phyloP scores from a whole-genome alignment of 2,888 invertebrate species.

The Sycophila texana region DNA sequence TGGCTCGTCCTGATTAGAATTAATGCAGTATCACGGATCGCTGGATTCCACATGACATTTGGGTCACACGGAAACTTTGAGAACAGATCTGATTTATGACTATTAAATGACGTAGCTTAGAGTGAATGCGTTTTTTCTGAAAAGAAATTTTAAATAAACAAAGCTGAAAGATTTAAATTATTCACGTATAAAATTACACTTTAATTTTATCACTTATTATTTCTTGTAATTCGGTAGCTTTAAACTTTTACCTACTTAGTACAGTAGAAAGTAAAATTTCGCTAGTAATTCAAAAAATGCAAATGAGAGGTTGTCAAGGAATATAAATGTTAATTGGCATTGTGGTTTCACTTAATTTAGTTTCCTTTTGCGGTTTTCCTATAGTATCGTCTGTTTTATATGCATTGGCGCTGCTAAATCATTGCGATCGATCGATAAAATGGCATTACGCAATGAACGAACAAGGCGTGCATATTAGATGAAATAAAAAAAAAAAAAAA shows the following conservation, averaged over 20 bases:
- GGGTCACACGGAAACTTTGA: not conserved
- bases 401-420: constrained; percentile 26
- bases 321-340: not conserved
- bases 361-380: not conserved
- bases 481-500: not conserved
- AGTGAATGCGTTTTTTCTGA: not conserved
- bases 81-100: not conserved
- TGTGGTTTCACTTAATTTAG: not conserved
- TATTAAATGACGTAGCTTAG: not conserved
- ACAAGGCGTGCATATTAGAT: not conserved
- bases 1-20: constrained; percentile 25
- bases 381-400: not conserved
- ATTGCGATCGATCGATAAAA: constrained; percentile 30
- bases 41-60: not conserved
- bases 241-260: too few species aligned
- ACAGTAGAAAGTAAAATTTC: too few species aligned
- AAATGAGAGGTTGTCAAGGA: not conserved
- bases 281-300: not conserved
- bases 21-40: constrained; percentile 24
- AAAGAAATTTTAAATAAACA: not conserved
- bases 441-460: constrained; percentile 14
- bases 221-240: too few species aligned
- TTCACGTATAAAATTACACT: too few species aligned
- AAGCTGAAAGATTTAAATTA: too few species aligned
- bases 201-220: too few species aligned